Evolutionary conservation across 1,140 invertebrate genomes (phyloP).

Genomic region (Tetramorium parvispinum): DNA sequence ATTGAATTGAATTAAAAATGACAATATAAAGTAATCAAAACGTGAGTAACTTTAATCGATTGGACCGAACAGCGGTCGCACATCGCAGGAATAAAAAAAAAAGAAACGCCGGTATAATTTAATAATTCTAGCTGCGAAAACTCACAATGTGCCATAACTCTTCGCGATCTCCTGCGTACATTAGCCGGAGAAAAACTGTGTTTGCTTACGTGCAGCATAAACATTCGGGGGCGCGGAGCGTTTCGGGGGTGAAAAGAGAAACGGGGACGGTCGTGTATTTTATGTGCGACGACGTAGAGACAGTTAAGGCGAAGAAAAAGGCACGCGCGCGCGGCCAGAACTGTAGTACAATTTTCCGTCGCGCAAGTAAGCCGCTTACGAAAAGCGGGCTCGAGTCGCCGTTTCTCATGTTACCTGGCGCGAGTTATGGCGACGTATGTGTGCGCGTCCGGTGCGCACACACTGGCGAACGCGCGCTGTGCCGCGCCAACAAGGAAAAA

Average conservation of each 20-base stretch:
- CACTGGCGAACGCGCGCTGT: constrained; percentile 47
- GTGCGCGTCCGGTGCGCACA: constrained; percentile 52
- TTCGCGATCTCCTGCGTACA: constrained; percentile 48
- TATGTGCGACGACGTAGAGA: constrained; percentile 62
- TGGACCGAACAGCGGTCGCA: neutral
- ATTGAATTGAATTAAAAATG: neutral
- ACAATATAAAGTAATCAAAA: neutral
- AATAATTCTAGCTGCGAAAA: constrained; percentile 43
- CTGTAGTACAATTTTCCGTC: constrained; percentile 77
- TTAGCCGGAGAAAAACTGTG: constrained; percentile 65
- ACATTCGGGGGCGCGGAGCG: constrained; percentile 24
- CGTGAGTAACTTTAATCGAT: neutral
- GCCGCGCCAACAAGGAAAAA: constrained; percentile 55
- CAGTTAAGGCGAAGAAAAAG: constrained; percentile 69
- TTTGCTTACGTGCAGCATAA: constrained; percentile 57
- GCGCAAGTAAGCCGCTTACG: constrained; percentile 80
- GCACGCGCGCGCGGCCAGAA: constrained; percentile 47
- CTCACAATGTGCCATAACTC: constrained; percentile 53
- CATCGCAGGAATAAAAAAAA: neutral
- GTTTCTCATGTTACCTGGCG: constrained; percentile 76
- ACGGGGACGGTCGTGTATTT: constrained; percentile 33
- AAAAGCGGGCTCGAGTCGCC: constrained; percentile 74
- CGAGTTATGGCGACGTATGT: constrained; percentile 77
- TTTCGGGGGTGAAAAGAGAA: constrained; percentile 9
- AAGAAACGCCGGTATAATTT: constrained; percentile 41